Conservation (phyloP, 2,113 vertebrate species). For the Guaruba guarouba region DNA sequence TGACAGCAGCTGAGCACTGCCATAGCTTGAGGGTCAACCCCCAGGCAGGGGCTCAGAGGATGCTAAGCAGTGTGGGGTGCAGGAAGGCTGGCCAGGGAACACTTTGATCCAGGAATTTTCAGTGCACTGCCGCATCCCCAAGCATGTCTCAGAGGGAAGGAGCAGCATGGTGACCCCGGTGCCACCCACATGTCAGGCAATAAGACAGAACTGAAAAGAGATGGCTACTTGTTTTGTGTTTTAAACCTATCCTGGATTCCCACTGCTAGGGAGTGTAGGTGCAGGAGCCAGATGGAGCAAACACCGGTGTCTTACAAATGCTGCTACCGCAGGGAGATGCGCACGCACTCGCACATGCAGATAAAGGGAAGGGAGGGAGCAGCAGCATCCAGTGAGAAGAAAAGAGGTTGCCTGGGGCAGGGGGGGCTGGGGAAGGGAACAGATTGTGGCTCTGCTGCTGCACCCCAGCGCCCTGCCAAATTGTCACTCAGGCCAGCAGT, state of each 20-base stretch:
- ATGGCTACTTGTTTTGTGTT: not conserved
- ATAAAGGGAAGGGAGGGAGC: not conserved
- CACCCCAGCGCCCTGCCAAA: not conserved
- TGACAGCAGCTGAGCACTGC: not conserved
- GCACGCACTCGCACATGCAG: not conserved
- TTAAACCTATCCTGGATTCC: not conserved
- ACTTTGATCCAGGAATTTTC: not conserved
- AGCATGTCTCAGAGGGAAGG: not conserved
- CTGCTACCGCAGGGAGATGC: not conserved
- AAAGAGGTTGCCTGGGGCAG: slow-evolving; percentile 15
- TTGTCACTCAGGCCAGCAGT: slow-evolving; percentile 45
- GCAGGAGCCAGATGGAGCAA: slow-evolving; percentile 42
- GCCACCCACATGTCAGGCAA: not conserved
- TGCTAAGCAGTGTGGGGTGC: not conserved
- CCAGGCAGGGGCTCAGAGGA: not conserved
- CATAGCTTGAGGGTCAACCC: accelerated
- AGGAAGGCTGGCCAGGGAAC: not conserved
- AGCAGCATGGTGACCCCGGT: not conserved
- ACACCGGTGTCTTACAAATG: not conserved
- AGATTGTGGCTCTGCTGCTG: slow-evolving; percentile 56
- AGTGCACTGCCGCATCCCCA: not conserved
- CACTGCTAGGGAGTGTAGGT: not conserved
- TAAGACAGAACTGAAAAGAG: not conserved
- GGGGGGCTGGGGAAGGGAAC: slow-evolving; percentile 23
- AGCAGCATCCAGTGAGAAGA: not conserved